These are phyloP conservation scores for Polylopha cassiicola DNA, from an alignment of 2,888 invertebrate species.

Conservation along the genomic window DNA sequence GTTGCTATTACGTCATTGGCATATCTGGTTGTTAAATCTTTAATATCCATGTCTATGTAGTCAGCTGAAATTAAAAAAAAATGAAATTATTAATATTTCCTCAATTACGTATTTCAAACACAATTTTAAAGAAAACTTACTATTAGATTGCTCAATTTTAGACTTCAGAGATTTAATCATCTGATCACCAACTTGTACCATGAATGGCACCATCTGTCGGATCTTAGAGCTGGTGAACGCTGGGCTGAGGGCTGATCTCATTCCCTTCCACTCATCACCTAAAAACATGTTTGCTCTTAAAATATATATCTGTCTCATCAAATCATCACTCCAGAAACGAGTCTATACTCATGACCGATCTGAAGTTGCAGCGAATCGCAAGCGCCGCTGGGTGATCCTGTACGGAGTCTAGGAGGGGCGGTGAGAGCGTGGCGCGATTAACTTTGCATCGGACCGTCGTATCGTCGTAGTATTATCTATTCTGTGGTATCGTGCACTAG, in stretches of 20 bases:
- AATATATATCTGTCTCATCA: background rate
- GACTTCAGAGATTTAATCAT: constrained; percentile 26
- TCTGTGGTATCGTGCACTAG: too few species aligned
- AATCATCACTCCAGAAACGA: too few species aligned
- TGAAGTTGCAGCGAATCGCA: too few species aligned
- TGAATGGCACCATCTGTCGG: constrained; percentile 37
- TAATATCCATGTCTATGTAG: constrained; percentile 42
- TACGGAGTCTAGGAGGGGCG: too few species aligned
- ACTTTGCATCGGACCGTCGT: too few species aligned
- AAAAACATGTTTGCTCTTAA: constrained; percentile 1
- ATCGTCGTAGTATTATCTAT: too few species aligned
- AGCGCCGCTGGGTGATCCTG: too few species aligned
- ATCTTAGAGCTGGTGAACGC: constrained; percentile 57
- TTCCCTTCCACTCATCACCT: constrained; percentile 37
- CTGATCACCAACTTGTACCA: constrained; percentile 34
- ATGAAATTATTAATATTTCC: background rate
- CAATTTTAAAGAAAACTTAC: constrained; percentile 6
- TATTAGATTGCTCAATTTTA: constrained; percentile 18
- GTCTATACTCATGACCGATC: too few species aligned
- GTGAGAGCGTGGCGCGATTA: too few species aligned
- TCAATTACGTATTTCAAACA: background rate
- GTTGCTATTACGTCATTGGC: constrained; percentile 68
- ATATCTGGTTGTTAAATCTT: constrained; percentile 52
- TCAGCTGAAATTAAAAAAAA: constrained; percentile 18
- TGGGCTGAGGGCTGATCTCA: constrained; percentile 42